Conservation (phyloP, 2,797 vertebrate species). For the Harpagifer antarcticus region DNA sequence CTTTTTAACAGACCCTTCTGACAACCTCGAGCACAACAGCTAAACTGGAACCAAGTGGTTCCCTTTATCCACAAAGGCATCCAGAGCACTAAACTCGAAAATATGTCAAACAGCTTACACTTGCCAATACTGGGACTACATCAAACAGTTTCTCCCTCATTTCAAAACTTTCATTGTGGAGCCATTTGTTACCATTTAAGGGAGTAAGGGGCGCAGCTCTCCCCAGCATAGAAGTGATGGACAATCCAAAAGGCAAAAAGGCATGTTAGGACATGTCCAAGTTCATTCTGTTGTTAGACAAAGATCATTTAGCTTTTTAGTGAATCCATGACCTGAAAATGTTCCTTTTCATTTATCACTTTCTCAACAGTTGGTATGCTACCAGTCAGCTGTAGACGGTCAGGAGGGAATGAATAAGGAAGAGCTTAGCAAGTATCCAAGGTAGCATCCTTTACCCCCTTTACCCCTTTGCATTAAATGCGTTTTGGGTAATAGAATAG, state of each 20-base stretch:
- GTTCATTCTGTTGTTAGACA: background rate
- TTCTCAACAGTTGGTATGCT: background rate
- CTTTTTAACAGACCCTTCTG: constrained; percentile 63
- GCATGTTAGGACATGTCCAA: background rate
- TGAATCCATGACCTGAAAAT: background rate
- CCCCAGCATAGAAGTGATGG: constrained; percentile 5
- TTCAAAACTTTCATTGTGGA: constrained; percentile 43
- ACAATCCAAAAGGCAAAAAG: constrained; percentile 6
- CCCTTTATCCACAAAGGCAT: constrained; percentile 69
- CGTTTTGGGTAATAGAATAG: no score
- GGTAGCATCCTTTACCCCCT: background rate
- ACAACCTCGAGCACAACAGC: constrained; percentile 70
- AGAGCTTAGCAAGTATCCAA: background rate
- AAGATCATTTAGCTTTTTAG: background rate
- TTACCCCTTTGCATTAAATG: no score
- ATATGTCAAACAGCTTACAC: constrained; percentile 67
- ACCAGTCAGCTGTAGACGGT: background rate
- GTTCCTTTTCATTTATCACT: background rate
- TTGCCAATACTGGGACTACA: constrained; percentile 68
- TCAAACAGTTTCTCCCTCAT: constrained; percentile 58
- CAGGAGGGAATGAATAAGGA: background rate
- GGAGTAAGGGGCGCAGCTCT: constrained; percentile 18
- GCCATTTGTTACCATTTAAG: constrained; percentile 72
- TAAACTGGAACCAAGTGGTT: constrained; percentile 75
- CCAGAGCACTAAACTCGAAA: constrained; percentile 57